phyloP scores from a whole-genome alignment of 1,140 invertebrate genomes.

The Heliconius congener region DNA sequence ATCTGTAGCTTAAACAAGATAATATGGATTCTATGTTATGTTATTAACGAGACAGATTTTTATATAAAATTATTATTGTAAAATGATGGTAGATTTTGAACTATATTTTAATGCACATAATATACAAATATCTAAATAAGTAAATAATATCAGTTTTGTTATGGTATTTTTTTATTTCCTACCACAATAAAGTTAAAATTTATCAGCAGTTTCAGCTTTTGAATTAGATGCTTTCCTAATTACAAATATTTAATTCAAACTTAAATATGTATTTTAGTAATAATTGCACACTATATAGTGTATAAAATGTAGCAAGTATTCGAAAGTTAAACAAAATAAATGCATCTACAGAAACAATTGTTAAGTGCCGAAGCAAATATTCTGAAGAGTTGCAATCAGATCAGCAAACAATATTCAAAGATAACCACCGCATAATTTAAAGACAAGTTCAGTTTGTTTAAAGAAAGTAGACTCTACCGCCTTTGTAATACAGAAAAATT shows the following conservation, averaged over 20 bases:
- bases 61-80: too few relatives aligned
- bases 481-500: conserved; percentile 26
- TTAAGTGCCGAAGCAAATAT: conserved; percentile 34
- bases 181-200: too few relatives aligned
- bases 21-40: neutral
- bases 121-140: too few relatives aligned
- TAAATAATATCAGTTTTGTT: too few relatives aligned
- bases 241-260: too few relatives aligned
- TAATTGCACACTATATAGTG: neutral
- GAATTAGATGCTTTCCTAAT: too few relatives aligned
- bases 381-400: conserved; percentile 48
- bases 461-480: conserved; percentile 30
- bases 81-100: too few relatives aligned
- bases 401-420: conserved; percentile 62
- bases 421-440: conserved; percentile 39
- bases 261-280: too few relatives aligned
- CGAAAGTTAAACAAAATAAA: neutral
- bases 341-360: neutral
- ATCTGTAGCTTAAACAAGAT: neutral
- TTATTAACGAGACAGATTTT: neutral
- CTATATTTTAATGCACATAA: too few relatives aligned
- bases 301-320: neutral
- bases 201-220: too few relatives aligned
- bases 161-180: too few relatives aligned
- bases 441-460: neutral